Percentiles rank a stretch among this genome's conserved stretches.
phyloP scores from a whole-genome alignment of 2,888 invertebrate species.

The Melangyna quadrimaculata region DNA sequence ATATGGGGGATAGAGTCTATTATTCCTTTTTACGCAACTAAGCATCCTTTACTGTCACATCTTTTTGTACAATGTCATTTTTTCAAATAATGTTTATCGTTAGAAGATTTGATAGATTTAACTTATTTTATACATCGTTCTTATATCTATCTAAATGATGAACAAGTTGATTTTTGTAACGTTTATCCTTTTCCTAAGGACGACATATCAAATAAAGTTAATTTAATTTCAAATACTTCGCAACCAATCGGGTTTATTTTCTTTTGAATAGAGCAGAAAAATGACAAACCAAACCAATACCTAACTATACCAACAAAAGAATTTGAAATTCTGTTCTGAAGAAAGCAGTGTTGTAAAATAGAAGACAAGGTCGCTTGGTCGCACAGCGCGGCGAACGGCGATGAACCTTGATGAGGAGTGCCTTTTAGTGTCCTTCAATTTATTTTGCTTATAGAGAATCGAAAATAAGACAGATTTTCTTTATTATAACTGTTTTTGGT shows the following conservation, averaged over 20 bases:
- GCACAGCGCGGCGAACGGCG: too few relatives aligned
- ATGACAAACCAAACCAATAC: slow-evolving; percentile 2
- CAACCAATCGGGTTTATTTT: slow-evolving; percentile 24
- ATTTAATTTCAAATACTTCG: slow-evolving; percentile 44
- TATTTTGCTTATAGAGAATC: slow-evolving; percentile 49
- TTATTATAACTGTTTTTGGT: slow-evolving; percentile 36
- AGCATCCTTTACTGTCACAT: not conserved
- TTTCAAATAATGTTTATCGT: slow-evolving; percentile 10
- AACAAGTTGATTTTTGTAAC: not conserved
- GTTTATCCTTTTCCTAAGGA: not conserved
- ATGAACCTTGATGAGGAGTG: slow-evolving; percentile 45
- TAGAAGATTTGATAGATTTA: not conserved
- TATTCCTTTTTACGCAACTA: not conserved
- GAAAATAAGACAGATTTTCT: slow-evolving; percentile 57
- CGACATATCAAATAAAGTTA: slow-evolving; percentile 36
- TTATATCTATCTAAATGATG: slow-evolving; percentile 3
- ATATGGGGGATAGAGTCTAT: too few relatives aligned
- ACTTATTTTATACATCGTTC: not conserved
- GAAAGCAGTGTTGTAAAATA: not conserved
- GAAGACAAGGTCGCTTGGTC: not conserved
- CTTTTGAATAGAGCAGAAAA: not conserved
- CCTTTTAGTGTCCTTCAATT: slow-evolving; percentile 67
- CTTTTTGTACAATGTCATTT: not conserved
- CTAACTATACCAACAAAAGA: not conserved
- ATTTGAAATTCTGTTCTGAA: not conserved